Percentiles rank a stretch among this genome's conserved stretches.
Evolutionary conservation across 1,140 invertebrate species (phyloP).

Genomic region (Euschistus heros): DNA sequence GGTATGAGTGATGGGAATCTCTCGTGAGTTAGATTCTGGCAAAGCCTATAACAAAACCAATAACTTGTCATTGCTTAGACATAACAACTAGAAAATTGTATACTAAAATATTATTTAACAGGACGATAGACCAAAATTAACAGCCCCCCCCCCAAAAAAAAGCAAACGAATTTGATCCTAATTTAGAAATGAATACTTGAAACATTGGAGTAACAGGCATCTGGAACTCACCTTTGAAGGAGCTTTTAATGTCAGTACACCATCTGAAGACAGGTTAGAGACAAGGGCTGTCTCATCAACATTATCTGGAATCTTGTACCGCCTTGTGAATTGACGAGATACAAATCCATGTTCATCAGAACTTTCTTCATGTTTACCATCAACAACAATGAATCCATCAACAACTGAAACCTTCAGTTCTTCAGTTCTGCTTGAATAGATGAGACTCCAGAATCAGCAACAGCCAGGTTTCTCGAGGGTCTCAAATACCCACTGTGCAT

Average conservation of each 20-base stretch:
- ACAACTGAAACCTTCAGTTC: conserved; percentile 65
- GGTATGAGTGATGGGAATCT: conserved; percentile 5
- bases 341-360: conserved; percentile 50
- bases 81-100: too few relatives aligned
- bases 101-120: too few relatives aligned
- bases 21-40: background rate
- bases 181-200: background rate
- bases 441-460: conserved; percentile 26
- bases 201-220: background rate
- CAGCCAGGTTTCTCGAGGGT: conserved; percentile 20
- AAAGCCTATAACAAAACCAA: background rate
- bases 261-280: conserved; percentile 48
- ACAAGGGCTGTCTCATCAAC: conserved; percentile 46
- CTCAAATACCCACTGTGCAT: conserved; percentile 22
- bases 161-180: background rate
- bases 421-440: conserved; percentile 41
- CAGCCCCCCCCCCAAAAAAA: too few relatives aligned
- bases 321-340: conserved; percentile 49
- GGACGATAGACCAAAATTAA: too few relatives aligned
- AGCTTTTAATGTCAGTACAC: conserved; percentile 46
- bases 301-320: conserved; percentile 49
- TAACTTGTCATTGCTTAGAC: too few relatives aligned
- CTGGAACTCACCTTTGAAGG: conserved; percentile 35
- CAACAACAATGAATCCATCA: conserved; percentile 52
- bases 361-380: conserved; percentile 56